These are phyloP conservation scores for Ceyx melanurus DNA, from an alignment of 2,113 vertebrate genomes.

Conservation along the genomic window DNA sequence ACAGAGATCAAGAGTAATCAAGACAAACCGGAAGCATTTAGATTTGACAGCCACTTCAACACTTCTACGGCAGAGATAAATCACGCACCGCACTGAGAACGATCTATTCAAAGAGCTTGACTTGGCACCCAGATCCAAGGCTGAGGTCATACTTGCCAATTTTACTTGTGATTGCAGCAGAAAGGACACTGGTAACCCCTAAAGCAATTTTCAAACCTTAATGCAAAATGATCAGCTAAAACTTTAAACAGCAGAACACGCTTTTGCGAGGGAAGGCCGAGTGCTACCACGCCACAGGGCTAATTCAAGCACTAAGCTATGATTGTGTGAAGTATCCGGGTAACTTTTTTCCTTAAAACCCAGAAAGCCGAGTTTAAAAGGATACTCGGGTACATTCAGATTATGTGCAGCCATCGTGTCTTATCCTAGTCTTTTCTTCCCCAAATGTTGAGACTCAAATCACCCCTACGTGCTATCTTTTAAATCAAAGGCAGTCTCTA, in stretches of 20 bases:
- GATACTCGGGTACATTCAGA: background rate
- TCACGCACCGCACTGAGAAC: background rate
- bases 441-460: background rate
- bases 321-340: background rate
- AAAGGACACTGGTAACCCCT: background rate
- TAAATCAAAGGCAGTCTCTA: background rate
- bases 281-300: too few species aligned
- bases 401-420: background rate
- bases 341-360: background rate
- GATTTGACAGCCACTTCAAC: background rate
- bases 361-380: too few species aligned
- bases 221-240: background rate
- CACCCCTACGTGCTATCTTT: background rate
- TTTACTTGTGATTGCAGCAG: background rate
- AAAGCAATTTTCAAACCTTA: background rate
- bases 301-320: background rate
- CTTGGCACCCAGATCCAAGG: background rate
- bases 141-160: background rate
- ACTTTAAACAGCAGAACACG: rapidly evolving
- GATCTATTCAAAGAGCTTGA: background rate
- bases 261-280: background rate
- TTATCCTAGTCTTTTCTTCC: background rate
- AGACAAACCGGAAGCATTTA: background rate
- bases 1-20: background rate
- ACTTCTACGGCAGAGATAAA: background rate